Evolutionary conservation across 1,140 invertebrate genomes (phyloP), one percentile per base, ranked within the genome.

Genomic region (Ostrea denselamellosa): DNA sequence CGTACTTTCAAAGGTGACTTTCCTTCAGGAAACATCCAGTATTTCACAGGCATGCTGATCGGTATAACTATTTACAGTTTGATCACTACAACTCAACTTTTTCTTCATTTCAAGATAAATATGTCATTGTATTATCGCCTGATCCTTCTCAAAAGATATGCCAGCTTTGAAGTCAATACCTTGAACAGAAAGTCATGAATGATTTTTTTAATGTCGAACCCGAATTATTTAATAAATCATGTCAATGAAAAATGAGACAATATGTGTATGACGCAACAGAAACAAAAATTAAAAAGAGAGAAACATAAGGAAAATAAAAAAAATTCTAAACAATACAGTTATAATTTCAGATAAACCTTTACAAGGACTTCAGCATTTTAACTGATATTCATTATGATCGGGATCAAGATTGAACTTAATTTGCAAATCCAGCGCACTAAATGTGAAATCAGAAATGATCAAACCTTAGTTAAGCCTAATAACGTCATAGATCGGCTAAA

Each of bases 41-140:
- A 22, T 54, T 83, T 83, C 82, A 83, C 82, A 52, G 82, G 82
- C 82, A 83, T 83, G 8, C 19, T 83, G 82, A n/a, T 81, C 19
- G 17, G 2, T 62, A 44, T 44, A 44, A 44, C 34, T 44, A 44
- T 44, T 5, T 44, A 44, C 34, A 44, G 34, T 44, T 44, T 44
- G 34, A 44, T 5, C 34, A 2, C 2, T 44, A 44, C 34, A 44
- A 44, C 34, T 1, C 34, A 44, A 44, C 5, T 44, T 44, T 44
- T 44, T 44, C 34, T 44, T 44, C 34, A 44, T 44, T 44, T 44
- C 34, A 44, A 44, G 34, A 44, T 44, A 44, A 44, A 44, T 44
- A 44, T 44, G 34, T 62, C n/a, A n/a, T 62, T 19, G 56, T 62
- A n/a, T 19, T n/a, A 62, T 62, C 17, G 56, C 14, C 68, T 25